Evolutionary conservation across 2,888 invertebrate species (phyloP).

Genomic region (Rugalucina vietnamica): DNA sequence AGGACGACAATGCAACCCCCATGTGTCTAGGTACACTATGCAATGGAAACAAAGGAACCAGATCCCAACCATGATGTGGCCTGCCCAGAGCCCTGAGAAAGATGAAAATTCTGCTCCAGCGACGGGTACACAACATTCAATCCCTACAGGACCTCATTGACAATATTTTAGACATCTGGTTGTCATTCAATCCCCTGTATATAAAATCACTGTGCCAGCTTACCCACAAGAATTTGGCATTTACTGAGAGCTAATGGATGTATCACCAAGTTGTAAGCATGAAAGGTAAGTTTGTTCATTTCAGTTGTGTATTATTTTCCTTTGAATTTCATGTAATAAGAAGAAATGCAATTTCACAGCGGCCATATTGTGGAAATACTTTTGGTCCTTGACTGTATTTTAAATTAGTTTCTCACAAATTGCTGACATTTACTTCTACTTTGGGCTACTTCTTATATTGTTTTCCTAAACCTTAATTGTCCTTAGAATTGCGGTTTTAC

Average conservation of each 20-base stretch:
- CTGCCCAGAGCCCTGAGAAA: neutral
- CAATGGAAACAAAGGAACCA: neutral
- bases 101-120: neutral
- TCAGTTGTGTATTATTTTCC: no score
- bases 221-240: neutral
- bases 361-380: no score
- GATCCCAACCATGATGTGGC: constrained; percentile 1
- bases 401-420: no score
- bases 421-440: no score
- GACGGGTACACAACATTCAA: neutral
- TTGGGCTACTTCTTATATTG: no score
- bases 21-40: neutral
- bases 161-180: neutral
- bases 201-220: neutral
- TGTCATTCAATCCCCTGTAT: neutral
- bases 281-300: no score
- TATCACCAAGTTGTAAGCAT: neutral
- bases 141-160: neutral
- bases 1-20: constrained; percentile 11
- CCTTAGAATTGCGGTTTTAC: no score
- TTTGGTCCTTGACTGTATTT: no score
- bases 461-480: no score
- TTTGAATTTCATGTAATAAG: no score
- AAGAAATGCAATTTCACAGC: no score
- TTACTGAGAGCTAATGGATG: neutral